These are phyloP conservation scores for Ivindomyrus marchei DNA, from an alignment of 2,113 vertebrate genomes.

Conservation along the genomic window DNA sequence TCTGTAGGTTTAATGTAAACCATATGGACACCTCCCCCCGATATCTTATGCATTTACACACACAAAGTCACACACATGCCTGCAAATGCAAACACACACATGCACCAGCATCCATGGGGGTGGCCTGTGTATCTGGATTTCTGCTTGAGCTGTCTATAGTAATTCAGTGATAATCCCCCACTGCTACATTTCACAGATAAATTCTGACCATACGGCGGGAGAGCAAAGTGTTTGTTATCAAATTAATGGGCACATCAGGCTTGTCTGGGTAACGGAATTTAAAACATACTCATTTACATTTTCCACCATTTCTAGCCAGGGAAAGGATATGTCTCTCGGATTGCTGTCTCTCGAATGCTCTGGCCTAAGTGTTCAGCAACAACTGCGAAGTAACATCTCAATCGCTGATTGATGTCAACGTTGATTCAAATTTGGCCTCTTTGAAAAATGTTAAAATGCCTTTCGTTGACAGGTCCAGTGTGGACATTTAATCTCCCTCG, in stretches of 20 bases:
- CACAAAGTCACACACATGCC: background rate
- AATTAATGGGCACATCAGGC: background rate
- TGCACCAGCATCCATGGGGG: background rate
- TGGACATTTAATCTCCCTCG: background rate
- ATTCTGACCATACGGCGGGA: background rate
- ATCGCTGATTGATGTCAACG: background rate
- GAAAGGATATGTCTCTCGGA: background rate
- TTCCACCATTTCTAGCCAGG: background rate
- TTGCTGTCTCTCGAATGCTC: background rate
- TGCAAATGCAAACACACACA: background rate
- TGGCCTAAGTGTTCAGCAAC: background rate
- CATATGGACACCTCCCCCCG: background rate
- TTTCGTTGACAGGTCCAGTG: background rate
- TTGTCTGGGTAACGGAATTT: background rate
- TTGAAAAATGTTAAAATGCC: background rate
- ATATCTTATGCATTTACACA: background rate
- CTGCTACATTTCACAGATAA: background rate
- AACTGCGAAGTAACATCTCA: background rate
- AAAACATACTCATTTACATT: background rate
- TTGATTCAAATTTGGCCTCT: background rate
- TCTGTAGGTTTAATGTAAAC: background rate
- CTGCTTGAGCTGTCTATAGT: background rate
- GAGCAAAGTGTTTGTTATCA: background rate
- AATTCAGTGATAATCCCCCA: background rate
- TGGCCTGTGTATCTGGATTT: background rate